Evolutionary conservation across 2,113 vertebrate genomes (phyloP).

Genomic region (Apistogramma diplotaenia): DNA sequence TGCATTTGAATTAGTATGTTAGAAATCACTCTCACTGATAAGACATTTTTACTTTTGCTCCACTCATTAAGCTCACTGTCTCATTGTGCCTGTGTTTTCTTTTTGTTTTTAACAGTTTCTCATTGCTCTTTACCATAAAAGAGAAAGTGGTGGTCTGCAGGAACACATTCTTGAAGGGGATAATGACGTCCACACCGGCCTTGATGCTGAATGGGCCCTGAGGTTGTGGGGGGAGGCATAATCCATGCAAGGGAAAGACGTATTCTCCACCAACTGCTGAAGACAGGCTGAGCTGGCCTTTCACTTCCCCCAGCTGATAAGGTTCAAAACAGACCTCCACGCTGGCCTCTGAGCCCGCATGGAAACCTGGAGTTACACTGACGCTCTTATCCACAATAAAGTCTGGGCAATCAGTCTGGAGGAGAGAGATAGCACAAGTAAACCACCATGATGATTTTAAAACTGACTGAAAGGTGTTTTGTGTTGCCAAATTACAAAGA

Average conservation of each 20-base stretch:
- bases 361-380: slow-evolving; percentile 58
- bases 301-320: slow-evolving; percentile 80
- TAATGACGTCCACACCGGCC: slow-evolving; percentile 65
- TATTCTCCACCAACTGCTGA: slow-evolving; percentile 78
- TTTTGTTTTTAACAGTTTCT: not conserved
- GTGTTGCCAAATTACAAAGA: not conserved
- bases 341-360: slow-evolving; percentile 73
- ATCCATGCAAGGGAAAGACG: slow-evolving; percentile 79
- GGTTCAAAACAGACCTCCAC: slow-evolving; percentile 86
- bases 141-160: slow-evolving; percentile 72
- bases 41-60: not conserved
- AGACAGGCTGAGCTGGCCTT: slow-evolving; percentile 73
- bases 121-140: slow-evolving; percentile 38
- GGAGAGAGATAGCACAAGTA: not conserved
- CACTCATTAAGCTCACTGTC: not conserved
- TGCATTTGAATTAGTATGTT: not conserved
- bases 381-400: slow-evolving; percentile 80
- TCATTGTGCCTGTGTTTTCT: not conserved
- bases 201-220: slow-evolving; percentile 83
- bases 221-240: slow-evolving; percentile 65
- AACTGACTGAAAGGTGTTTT: not conserved
- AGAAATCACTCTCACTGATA: not conserved
- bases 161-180: slow-evolving; percentile 82
- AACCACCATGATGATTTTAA: not conserved
- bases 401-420: slow-evolving; percentile 75